Conservation (phyloP, 2,113 vertebrate genomes). For the Tenrec ecaudatus region DNA sequence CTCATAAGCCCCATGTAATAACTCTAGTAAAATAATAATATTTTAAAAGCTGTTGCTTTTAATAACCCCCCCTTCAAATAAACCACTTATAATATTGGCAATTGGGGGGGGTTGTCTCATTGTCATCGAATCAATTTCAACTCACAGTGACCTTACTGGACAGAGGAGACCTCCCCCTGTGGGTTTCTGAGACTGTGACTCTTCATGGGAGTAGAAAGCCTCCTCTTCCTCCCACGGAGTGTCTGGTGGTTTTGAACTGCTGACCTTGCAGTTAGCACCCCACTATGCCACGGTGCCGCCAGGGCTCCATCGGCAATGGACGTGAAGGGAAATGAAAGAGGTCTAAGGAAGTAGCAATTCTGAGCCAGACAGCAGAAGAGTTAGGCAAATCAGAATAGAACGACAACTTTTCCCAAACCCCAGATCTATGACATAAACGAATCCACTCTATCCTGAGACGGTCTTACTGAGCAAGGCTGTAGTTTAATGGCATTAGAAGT, state of each 20-base stretch:
- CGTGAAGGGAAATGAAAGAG: constrained; percentile 34
- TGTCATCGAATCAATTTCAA: too few relatives aligned
- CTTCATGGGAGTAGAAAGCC: too few relatives aligned
- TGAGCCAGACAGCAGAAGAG: constrained; percentile 12
- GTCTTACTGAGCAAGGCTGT: constrained; percentile 28
- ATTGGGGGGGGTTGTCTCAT: not conserved
- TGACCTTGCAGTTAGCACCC: too few relatives aligned
- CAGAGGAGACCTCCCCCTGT: too few relatives aligned
- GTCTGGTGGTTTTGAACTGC: too few relatives aligned
- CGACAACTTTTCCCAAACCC: not conserved
- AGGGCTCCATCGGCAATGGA: not conserved
- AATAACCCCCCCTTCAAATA: not conserved
- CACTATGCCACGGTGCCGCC: too few relatives aligned
- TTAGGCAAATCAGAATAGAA: constrained; percentile 7
- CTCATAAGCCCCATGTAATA: not conserved
- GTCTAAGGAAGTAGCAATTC: constrained; percentile 15
- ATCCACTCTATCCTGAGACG: not conserved
- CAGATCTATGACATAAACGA: constrained; percentile 32
- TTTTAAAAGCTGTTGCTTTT: not conserved
- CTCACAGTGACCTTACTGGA: too few relatives aligned
- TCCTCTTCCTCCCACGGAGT: too few relatives aligned
- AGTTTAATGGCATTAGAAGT: not conserved
- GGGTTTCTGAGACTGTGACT: too few relatives aligned
- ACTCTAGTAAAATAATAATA: not conserved
- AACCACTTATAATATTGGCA: not conserved